Evolutionary conservation across 2,113 vertebrate species (phyloP).

Genomic region (Cheirogaleus medius): DNA sequence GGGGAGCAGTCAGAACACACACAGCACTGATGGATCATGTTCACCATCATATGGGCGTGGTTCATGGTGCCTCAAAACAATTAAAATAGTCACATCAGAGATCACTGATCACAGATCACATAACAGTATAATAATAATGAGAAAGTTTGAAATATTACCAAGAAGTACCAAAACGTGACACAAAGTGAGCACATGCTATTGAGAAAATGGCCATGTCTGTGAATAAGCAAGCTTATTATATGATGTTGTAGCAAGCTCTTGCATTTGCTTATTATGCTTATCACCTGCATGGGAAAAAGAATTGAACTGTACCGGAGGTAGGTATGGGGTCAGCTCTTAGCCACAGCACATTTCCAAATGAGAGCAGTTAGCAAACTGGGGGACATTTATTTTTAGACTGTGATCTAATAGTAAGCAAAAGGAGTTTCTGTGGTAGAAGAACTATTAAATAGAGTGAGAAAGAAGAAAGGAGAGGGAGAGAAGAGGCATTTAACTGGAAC

Average conservation of each 20-base stretch:
- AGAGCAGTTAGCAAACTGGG: not conserved
- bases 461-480: not conserved
- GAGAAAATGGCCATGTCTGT: not conserved
- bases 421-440: not conserved
- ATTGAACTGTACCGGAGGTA: not conserved
- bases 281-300: not conserved
- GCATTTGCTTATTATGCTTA: not conserved
- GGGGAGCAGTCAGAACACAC: not conserved
- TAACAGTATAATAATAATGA: not conserved
- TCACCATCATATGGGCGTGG: not conserved
- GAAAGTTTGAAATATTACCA: not conserved
- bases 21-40: not conserved
- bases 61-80: not conserved
- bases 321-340: not conserved
- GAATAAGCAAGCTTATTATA: not conserved
- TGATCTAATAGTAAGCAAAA: not conserved
- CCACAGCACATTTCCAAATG: not conserved
- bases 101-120: not conserved
- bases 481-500: not conserved
- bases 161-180: not conserved
- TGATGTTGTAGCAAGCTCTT: not conserved
- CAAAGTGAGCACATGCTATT: not conserved
- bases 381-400: not conserved
- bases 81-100: not conserved
- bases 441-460: not conserved